Base-by-base conservation (phyloP, 2,888 invertebrate species). In the Sarcophaga rosellei region DNA sequence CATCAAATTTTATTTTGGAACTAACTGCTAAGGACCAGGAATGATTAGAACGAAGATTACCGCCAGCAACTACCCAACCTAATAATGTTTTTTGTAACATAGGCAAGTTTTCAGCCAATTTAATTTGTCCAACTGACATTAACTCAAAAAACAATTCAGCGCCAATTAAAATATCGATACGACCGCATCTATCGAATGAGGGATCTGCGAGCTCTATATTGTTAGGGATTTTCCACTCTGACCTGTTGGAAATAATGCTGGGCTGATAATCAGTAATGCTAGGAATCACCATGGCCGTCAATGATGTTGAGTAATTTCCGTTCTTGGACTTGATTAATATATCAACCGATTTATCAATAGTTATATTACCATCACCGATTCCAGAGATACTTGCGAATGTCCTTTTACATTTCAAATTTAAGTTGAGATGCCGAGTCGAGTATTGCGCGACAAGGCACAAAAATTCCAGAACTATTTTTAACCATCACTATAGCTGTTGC, bases 111-210 rank as follows among this genome's bases (percentile, higher is more conserved):
- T 74, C 17, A 6, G 23, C 80, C 11, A 88, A 35, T 35, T 35
- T 35, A 35, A 35, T 35, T 35, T 35, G 35, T 35, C 35, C 35
- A 35, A 35, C 35, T 35, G 35, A 6, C 35, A 35, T 35, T 57
- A 57, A 35, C 4, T 25, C 85, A 76, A 83, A 88, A 77, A 88
- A 89, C 11, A 88, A 17, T 47, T 63, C 81, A 25, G 81, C 87
- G 4, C 88, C 87, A 53, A 21, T 44, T 23, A n/a, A 61, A 79
- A 79, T 62, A 68, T 66, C 47, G 62, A 66, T 25, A 78, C 59
- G 70, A 23, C n/a, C 70, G 59, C 45, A 81, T 57, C 23, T 72
- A 75, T 76, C 78, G 25, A 86, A 86, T 1, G 61, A 75, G 23
- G 81, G 84, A 47, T 85, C 88, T 2, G 86, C 83, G 2, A 87